Conservation (phyloP, 2,113 vertebrate genomes). For the Bubo scandiacus region DNA sequence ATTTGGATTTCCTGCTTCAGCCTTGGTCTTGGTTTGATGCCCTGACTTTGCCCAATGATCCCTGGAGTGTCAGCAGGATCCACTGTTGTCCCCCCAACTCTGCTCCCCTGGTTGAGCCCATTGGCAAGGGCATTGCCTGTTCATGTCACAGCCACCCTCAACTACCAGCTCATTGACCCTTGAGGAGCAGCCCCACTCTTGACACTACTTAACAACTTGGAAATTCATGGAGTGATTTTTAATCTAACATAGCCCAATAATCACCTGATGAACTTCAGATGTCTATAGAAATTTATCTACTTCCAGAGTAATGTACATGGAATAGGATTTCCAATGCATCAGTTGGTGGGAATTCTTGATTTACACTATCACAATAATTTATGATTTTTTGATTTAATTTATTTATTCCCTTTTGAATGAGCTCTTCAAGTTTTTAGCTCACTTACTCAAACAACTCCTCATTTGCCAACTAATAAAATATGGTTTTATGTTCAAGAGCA, state of each 20-base stretch:
- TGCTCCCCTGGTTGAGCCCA: background rate
- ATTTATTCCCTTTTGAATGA: background rate
- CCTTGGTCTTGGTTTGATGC: background rate
- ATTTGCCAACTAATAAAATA: background rate
- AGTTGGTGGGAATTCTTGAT: background rate
- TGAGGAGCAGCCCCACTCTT: background rate
- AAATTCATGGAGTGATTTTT: background rate
- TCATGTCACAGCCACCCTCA: rapidly evolving
- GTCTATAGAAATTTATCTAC: background rate
- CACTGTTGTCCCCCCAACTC: background rate
- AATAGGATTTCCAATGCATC: background rate
- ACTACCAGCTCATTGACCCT: background rate
- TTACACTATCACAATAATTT: background rate
- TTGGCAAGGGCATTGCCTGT: too few relatives aligned
- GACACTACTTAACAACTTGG: background rate
- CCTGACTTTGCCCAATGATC: background rate
- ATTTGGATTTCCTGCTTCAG: background rate
- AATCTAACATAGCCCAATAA: background rate
- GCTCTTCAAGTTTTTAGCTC: background rate
- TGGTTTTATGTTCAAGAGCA: background rate
- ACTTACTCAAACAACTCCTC: background rate
- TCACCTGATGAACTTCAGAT: background rate
- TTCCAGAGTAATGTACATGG: background rate
- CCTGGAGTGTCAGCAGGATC: background rate
- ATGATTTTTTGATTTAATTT: background rate